Conservation (phyloP, 2,113 vertebrate species). For the Corynorhinus townsendii region DNA sequence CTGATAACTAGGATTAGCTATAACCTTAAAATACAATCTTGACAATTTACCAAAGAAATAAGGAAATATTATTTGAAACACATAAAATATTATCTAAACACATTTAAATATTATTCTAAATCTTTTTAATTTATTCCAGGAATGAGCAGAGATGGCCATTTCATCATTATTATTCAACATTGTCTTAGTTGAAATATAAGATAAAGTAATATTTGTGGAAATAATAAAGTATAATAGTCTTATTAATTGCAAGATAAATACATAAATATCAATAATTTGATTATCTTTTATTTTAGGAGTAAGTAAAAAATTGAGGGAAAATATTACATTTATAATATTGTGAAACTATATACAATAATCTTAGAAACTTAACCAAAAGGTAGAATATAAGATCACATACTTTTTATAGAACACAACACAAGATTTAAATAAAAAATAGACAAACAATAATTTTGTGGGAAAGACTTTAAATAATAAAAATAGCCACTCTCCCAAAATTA, state of each 20-base stretch:
- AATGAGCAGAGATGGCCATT: not conserved
- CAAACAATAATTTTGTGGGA: not conserved
- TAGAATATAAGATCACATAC: not conserved
- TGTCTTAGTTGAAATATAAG: not conserved
- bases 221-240: not conserved
- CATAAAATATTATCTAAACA: not conserved
- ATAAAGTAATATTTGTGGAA: not conserved
- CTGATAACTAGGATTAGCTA: not conserved
- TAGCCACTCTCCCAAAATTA: not conserved
- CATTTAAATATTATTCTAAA: not conserved
- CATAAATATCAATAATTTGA: not conserved
- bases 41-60: not conserved
- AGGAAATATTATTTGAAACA: not conserved
- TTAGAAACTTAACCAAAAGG: not conserved
- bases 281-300: not conserved
- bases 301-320: not conserved
- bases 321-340: not conserved
- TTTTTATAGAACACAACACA: not conserved
- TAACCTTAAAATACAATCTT: not conserved
- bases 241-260: not conserved
- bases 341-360: not conserved
- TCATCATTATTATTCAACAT: not conserved
- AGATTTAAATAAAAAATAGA: not conserved
- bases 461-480: not conserved
- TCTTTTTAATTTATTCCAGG: not conserved